These are phyloP conservation scores for Gambelia wislizenii DNA, from an alignment of 2,797 vertebrate species.

Conservation along the genomic window DNA sequence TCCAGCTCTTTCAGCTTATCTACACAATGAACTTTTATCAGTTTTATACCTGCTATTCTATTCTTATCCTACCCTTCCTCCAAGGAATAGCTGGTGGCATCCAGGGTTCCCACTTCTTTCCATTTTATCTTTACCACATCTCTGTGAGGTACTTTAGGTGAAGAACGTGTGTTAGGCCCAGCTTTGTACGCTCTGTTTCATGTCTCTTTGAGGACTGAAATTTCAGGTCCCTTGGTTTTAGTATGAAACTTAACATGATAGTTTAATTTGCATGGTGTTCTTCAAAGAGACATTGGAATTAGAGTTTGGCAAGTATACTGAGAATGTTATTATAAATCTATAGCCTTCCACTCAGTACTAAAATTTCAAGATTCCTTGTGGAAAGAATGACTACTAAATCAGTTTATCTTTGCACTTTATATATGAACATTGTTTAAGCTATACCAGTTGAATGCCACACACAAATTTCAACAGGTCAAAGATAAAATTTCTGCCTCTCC, in stretches of 20 bases:
- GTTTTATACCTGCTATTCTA: background rate
- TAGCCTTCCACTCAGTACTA: background rate
- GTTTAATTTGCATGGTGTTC: background rate
- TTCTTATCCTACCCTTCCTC: background rate
- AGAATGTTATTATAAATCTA: background rate
- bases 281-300: background rate
- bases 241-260: background rate
- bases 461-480: background rate
- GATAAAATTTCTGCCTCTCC: background rate
- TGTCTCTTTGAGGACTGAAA: background rate
- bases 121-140: background rate
- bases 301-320: background rate
- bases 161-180: background rate
- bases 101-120: background rate
- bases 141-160: too few species aligned
- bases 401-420: background rate
- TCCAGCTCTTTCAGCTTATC: background rate
- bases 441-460: too few species aligned
- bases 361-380: background rate
- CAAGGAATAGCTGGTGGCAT: background rate
- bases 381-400: background rate
- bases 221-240: background rate
- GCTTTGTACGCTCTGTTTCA: too few species aligned
- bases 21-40: background rate
- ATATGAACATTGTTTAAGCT: background rate